Evolutionary conservation across 2,888 invertebrate species (phyloP).

Genomic region (Sinelater perroti): DNA sequence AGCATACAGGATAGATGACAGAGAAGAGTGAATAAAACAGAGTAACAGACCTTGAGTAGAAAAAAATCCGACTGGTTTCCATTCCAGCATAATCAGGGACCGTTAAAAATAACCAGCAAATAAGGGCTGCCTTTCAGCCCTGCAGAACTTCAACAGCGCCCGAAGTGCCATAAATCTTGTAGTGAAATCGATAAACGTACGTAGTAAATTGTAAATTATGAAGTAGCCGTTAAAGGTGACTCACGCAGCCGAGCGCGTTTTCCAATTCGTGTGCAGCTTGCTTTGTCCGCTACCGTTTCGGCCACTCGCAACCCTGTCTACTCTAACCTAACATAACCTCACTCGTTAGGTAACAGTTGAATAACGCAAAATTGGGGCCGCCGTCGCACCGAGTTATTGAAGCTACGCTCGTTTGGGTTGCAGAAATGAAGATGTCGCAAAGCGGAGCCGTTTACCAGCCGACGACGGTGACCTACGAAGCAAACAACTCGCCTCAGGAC

Average conservation of each 20-base stretch:
- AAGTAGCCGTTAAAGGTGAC: slow-evolving; percentile 7
- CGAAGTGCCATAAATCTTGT: slow-evolving; percentile 10
- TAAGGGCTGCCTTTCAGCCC: neutral
- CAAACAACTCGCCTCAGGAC: slow-evolving; percentile 55
- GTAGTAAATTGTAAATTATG: slow-evolving; percentile 2
- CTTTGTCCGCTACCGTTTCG: no score
- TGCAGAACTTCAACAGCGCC: slow-evolving; percentile 5
- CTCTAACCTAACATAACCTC: slow-evolving; percentile 18
- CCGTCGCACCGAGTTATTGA: no score
- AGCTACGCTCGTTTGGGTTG: no score
- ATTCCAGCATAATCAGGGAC: slow-evolving; percentile 5
- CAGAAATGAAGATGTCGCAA: slow-evolving; percentile 67
- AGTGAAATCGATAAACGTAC: slow-evolving; percentile 29
- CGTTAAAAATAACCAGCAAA: slow-evolving; percentile 21
- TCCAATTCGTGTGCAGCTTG: no score
- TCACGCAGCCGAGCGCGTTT: no score
- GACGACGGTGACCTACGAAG: slow-evolving; percentile 79
- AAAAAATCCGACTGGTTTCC: slow-evolving; percentile 28
- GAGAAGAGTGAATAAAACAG: slow-evolving; percentile 19
- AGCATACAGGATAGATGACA: slow-evolving; percentile 4
- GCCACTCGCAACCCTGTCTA: no score
- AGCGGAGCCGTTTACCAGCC: slow-evolving; percentile 80
- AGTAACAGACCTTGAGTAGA: slow-evolving; percentile 38
- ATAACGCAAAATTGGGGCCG: no score
- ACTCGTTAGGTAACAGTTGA: slow-evolving; percentile 6